Evolutionary conservation across 2,888 invertebrate genomes (phyloP).

Genomic region (Bugulina stolonifera): DNA sequence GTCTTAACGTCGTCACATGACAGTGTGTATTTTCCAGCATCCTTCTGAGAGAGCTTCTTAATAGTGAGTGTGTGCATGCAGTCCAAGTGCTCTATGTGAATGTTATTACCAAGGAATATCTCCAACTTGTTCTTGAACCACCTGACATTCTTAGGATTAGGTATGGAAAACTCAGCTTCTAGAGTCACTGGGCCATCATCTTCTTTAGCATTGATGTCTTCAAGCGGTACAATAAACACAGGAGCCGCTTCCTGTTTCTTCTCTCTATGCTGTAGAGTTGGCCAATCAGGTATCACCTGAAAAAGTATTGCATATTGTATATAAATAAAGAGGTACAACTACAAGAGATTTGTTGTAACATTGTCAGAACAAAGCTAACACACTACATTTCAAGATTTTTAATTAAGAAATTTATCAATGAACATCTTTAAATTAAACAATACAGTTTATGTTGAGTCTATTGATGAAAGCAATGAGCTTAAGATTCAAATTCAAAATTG

Average conservation of each 20-base stretch:
- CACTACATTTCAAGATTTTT: too few species aligned
- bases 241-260: constrained; percentile 35
- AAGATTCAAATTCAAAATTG: too few species aligned
- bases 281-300: constrained; percentile 91
- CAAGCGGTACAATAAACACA: constrained; percentile 80
- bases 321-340: too few species aligned
- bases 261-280: constrained; percentile 63
- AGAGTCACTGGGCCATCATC: constrained; percentile 92
- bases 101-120: constrained; percentile 90
- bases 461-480: too few species aligned
- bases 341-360: too few species aligned
- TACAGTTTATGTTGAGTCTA: too few species aligned
- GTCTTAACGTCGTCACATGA: constrained; percentile 85
- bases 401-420: too few species aligned
- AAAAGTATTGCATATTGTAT: too few species aligned
- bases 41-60: constrained; percentile 84
- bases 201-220: constrained; percentile 91
- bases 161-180: constrained; percentile 89
- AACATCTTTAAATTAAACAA: too few species aligned
- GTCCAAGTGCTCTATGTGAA: constrained; percentile 83
- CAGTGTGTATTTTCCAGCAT: constrained; percentile 91
- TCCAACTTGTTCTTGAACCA: constrained; percentile 66
- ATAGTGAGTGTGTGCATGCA: constrained; percentile 86
- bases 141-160: constrained; percentile 61
- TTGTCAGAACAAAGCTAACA: too few species aligned